Base-by-base conservation (phyloP, 2,888 invertebrate genomes). In the Nomada goodeniana region DNA sequence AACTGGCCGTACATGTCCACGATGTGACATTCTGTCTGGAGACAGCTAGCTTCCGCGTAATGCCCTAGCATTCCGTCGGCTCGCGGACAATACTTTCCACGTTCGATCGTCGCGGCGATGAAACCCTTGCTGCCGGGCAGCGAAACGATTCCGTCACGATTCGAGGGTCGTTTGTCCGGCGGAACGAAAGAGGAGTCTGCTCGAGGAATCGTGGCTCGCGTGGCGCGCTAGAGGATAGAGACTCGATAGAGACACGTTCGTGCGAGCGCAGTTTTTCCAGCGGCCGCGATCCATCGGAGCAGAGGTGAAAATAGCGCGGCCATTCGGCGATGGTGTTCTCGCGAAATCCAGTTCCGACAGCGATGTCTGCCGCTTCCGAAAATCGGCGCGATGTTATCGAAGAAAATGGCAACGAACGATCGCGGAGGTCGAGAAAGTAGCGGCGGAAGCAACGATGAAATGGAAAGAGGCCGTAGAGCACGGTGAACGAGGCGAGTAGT, bases 1-100 rank as follows among this genome's bases (percentile, higher is more conserved):
- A 98, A 98, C 93, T 99, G 99, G 99, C 98, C 99, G 89, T 99
- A 99, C 95, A 98, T 98, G 97, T 97, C 97, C 95, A 97, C 98
- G 95, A 98, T 98, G 97, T 98, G 98, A 98, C 97, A 96, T 92
- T 92, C 93, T 90, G 92, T 93, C 88, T 93, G 93, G 93, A 90
- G 93, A 92, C 93, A 93, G 91, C 90, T 93, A 91, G 93, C 93
- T 90, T 92, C 93, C 93, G 92, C 92, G 90, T 93, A 93, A 93
- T 92, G 90, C 77, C 80, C 67, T 72, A 80, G 77, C 29, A 72
- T 72, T 70, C 67, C 74, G 26, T 29, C 50, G 59, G 73, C 65
- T 55, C 73, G 67, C 9, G 36, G 36, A 36, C 36, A 36, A 36
- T 5, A 2, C 57, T 26, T 23, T 57, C 57, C 57, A 20, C 11